Evolutionary conservation across 2,888 invertebrate genomes (phyloP).

Genomic region (Pterostichus madidus): DNA sequence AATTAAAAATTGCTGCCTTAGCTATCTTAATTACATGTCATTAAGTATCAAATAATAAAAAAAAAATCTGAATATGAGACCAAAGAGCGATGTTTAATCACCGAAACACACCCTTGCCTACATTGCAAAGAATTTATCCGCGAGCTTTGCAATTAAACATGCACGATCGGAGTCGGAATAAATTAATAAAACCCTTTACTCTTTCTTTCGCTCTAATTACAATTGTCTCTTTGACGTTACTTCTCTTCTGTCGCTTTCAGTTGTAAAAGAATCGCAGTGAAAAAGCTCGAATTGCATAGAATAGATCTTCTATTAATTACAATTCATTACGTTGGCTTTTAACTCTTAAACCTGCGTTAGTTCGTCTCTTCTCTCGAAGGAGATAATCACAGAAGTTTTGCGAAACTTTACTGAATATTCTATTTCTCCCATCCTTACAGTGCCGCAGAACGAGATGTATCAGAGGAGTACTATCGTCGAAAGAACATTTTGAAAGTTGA

Average conservation of each 20-base stretch:
- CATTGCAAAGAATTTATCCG: no score
- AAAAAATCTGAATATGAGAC: no score
- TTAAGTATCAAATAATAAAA: no score
- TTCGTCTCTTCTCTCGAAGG: not conserved
- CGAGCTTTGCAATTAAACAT: no score
- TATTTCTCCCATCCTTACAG: not conserved
- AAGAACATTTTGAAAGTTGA: not conserved
- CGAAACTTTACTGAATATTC: conserved; percentile 32
- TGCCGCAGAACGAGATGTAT: not conserved
- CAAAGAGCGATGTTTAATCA: no score
- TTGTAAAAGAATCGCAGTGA: conserved; percentile 29
- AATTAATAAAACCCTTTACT: conserved; percentile 23
- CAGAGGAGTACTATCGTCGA: not conserved
- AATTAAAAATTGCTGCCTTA: no score
- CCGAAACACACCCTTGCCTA: no score
- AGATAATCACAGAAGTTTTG: conserved; percentile 59
- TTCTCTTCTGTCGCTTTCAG: conserved; percentile 7
- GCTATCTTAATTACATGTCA: no score
- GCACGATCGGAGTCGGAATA: not conserved
- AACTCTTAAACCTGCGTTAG: conserved; percentile 47
- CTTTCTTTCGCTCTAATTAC: conserved; percentile 24
- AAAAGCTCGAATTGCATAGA: conserved; percentile 5
- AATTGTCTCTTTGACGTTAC: conserved; percentile 31
- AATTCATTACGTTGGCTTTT: conserved; percentile 59
- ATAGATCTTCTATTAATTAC: conserved; percentile 58